Percentiles rank a stretch among this genome's conserved stretches.
Evolutionary conservation across 2,113 vertebrate genomes (phyloP).

Genomic region (human): GRCh38 chr13:57932001-57932500

Average conservation of each 20-base stretch:
- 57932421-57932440: background rate
- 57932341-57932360: conserved; percentile 52
- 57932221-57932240: conserved; percentile 74
- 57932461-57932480: background rate
- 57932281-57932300: conserved; percentile 67
- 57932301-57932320: conserved; percentile 72
- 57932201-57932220: conserved; percentile 73
- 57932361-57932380: background rate
- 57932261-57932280: conserved; percentile 75
- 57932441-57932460: background rate
- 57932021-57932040: conserved; percentile 58
- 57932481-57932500: too few relatives aligned
- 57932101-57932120: conserved; percentile 59
- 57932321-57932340: conserved; percentile 55
- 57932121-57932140: conserved; percentile 67
- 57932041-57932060: background rate
- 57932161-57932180: conserved; percentile 78
- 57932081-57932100: conserved; percentile 55
- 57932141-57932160: conserved; percentile 72
- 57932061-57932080: conserved; percentile 43
- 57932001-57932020: conserved; percentile 10
- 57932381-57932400: background rate
- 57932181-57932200: conserved; percentile 60
- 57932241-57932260: conserved; percentile 73
- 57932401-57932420: background rate